Conservation (phyloP, 2,797 vertebrate species). For the Muscicapa striata region DNA sequence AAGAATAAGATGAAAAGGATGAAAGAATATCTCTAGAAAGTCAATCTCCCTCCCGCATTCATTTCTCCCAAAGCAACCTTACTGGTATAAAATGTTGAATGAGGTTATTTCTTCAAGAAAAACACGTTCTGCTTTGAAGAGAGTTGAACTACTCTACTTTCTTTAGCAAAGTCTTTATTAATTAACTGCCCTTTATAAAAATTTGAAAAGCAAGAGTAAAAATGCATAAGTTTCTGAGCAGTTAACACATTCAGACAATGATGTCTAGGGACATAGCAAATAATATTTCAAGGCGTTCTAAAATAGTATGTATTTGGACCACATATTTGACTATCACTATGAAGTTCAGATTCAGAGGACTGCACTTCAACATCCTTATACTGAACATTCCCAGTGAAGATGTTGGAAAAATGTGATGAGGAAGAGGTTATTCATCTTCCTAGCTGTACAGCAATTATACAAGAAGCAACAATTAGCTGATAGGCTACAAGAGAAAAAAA, state of each 20-base stretch:
- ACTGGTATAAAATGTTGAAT: neutral
- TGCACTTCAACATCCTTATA: neutral
- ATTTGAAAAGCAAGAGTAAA: neutral
- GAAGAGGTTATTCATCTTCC: neutral
- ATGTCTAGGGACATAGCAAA: neutral
- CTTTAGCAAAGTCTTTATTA: neutral
- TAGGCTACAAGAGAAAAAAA: neutral
- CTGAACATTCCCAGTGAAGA: neutral
- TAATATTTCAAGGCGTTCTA: neutral
- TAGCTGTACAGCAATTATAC: neutral
- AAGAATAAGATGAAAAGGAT: neutral
- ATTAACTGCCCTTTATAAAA: neutral
- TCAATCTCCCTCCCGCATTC: neutral
- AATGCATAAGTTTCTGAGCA: neutral
- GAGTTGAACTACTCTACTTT: neutral
- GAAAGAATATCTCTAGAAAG: neutral
- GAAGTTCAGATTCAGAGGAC: neutral
- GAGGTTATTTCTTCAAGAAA: neutral
- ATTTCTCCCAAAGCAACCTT: neutral
- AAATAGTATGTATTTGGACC: neutral
- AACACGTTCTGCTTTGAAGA: neutral
- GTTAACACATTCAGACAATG: neutral
- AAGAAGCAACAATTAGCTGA: neutral
- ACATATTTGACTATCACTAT: neutral
- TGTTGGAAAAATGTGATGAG: neutral